These are phyloP conservation scores for Catocala fraxini DNA, from an alignment of 2,888 invertebrate species.

Conservation along the genomic window DNA sequence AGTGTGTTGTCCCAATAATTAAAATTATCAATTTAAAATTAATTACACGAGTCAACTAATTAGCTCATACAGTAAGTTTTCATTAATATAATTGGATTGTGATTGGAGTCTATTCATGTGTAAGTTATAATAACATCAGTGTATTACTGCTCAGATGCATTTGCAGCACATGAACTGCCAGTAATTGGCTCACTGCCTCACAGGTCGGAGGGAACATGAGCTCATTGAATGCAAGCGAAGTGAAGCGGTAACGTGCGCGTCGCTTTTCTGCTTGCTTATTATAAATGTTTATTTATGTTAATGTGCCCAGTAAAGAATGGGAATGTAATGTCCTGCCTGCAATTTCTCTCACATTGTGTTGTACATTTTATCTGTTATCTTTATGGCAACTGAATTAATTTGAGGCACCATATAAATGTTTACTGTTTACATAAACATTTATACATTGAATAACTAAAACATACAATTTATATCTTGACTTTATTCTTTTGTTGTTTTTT, in stretches of 20 bases:
- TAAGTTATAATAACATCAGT: too few relatives aligned
- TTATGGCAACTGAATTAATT: neutral
- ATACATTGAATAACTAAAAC: too few relatives aligned
- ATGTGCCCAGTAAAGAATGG: constrained; percentile 51
- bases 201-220: constrained; percentile 21
- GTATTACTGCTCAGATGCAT: too few relatives aligned
- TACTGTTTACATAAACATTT: too few relatives aligned
- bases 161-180: constrained; percentile 11
- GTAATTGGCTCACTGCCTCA: constrained; percentile 15
- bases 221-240: constrained; percentile 32
- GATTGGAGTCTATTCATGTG: too few relatives aligned
- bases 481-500: too few relatives aligned
- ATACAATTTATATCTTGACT: too few relatives aligned
- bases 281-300: constrained; percentile 63
- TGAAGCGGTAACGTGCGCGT: constrained; percentile 32
- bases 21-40: too few relatives aligned
- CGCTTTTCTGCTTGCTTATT: constrained; percentile 42
- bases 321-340: constrained; percentile 35
- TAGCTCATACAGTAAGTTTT: too few relatives aligned
- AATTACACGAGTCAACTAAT: too few relatives aligned
- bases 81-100: too few relatives aligned
- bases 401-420: neutral
- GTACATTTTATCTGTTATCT: constrained; percentile 28
- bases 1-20: too few relatives aligned
- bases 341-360: constrained; percentile 44